Evolutionary conservation across 2,888 invertebrate species (phyloP).

Genomic region (Caenorhabditis drosophilae): DNA sequence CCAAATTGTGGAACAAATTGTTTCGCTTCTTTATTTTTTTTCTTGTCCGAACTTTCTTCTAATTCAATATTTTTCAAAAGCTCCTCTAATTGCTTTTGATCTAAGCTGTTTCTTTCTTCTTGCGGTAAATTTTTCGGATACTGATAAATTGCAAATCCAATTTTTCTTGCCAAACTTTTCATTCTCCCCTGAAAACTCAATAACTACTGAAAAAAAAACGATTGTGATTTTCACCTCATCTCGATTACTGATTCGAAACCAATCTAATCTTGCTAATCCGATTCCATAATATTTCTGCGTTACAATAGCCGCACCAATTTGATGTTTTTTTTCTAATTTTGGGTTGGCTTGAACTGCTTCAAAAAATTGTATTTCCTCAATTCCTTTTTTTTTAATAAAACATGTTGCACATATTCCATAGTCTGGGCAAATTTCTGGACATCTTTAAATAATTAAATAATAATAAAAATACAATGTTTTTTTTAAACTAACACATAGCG

Average conservation of each 20-base stretch:
- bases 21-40: constrained; percentile 23
- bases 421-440: constrained; percentile 38
- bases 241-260: constrained; percentile 22
- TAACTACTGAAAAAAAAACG: no score
- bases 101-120: constrained; percentile 31
- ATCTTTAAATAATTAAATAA: constrained; percentile 11
- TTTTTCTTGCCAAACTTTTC: constrained; percentile 35
- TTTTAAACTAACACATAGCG: constrained; percentile 35
- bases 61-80: constrained; percentile 25
- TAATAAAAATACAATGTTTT: not conserved
- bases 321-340: constrained; percentile 29
- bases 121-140: constrained; percentile 37
- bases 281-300: constrained; percentile 38
- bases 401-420: constrained; percentile 43
- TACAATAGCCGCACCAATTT: constrained; percentile 39
- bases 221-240: no score
- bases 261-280: constrained; percentile 28
- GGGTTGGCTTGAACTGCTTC: constrained; percentile 38
- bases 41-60: constrained; percentile 9
- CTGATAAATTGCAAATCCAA: constrained; percentile 38
- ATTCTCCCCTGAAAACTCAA: constrained; percentile 22
- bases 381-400: constrained; percentile 38
- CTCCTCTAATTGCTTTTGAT: constrained; percentile 29
- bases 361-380: constrained; percentile 32
- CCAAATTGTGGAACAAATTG: constrained; percentile 35